These are phyloP conservation scores for Crossaster papposus DNA, from an alignment of 53 echinoderm and acorn worm species.

Conservation along the genomic window DNA sequence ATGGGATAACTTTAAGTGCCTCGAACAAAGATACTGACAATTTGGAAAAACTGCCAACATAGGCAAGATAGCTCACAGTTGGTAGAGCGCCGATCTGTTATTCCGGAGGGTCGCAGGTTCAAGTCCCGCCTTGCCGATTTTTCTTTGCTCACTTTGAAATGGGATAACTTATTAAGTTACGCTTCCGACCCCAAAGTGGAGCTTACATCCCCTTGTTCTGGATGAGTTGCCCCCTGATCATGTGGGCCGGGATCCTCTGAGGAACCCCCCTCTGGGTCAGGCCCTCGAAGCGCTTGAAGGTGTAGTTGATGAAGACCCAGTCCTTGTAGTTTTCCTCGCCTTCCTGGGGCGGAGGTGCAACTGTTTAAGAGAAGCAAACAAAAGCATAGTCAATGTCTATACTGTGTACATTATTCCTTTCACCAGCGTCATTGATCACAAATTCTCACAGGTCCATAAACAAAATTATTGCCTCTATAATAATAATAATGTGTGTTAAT, in stretches of 20 bases:
- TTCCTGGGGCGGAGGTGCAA: slow-evolving; percentile 84
- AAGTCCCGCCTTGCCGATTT: too few species aligned
- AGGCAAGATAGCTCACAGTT: too few species aligned
- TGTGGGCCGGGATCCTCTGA: slow-evolving; percentile 62
- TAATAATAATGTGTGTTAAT: too few species aligned
- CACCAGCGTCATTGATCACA: too few species aligned
- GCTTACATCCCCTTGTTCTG: slow-evolving; percentile 36
- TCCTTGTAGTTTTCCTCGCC: slow-evolving; percentile 97
- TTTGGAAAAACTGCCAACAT: too few species aligned
- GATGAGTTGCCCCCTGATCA: slow-evolving; percentile 45
- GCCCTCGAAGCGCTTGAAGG: slow-evolving; percentile 98
- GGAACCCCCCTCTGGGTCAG: slow-evolving; percentile 92
- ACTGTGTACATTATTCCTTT: too few species aligned
- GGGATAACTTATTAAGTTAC: background rate
- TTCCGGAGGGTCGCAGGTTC: too few species aligned
- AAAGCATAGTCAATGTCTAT: background rate
- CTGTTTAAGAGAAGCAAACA: slow-evolving; percentile 49
- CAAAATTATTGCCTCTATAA: too few species aligned
- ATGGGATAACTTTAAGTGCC: background rate
- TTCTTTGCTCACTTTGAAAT: background rate
- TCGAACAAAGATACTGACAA: too few species aligned
- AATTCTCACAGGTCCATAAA: too few species aligned
- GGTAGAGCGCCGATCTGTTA: too few species aligned
- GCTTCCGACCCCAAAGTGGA: background rate
- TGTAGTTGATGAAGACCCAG: slow-evolving; percentile 99